These are phyloP conservation scores for Tetramorium bicarinatum DNA, from an alignment of 2,888 invertebrate genomes.

Conservation along the genomic window DNA sequence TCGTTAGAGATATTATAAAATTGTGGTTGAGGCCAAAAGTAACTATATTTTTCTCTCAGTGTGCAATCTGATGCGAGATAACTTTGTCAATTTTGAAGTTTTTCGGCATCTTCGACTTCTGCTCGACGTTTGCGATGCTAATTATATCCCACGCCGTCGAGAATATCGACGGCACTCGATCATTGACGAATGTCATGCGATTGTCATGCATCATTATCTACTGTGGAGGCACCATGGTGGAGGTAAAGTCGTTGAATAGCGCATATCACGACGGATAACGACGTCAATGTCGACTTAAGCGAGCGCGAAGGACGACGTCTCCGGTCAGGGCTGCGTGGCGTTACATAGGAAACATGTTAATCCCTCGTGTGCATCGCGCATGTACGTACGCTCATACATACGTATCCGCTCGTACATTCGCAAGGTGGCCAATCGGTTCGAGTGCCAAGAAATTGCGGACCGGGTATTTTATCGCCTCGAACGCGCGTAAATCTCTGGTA, in stretches of 20 bases:
- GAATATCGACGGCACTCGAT: not conserved
- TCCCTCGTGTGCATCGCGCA: slow-evolving; percentile 44
- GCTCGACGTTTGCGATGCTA: not conserved
- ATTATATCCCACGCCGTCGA: not conserved
- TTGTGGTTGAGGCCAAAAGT: too few species aligned
- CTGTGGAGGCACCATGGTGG: not conserved
- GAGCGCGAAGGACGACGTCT: slow-evolving; percentile 49
- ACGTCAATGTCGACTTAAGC: slow-evolving; percentile 64
- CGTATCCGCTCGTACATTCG: not conserved
- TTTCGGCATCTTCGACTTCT: not conserved
- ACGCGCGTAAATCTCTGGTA: slow-evolving; percentile 74
- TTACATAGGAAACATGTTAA: slow-evolving; percentile 71
- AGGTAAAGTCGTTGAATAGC: slow-evolving; percentile 3
- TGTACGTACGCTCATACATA: slow-evolving; percentile 15
- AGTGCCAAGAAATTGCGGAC: slow-evolving; percentile 71
- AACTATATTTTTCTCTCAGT: too few species aligned
- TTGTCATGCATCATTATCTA: slow-evolving; percentile 43
- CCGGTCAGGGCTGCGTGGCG: slow-evolving; percentile 57
- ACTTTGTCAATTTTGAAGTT: not conserved
- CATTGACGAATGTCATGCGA: slow-evolving; percentile 27
- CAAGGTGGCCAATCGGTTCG: slow-evolving; percentile 70
- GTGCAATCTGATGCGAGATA: not conserved
- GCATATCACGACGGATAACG: slow-evolving; percentile 63
- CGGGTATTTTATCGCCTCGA: slow-evolving; percentile 69
- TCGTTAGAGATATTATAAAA: too few species aligned